Evolutionary conservation across 2,113 vertebrate species (phyloP).

Genomic region (Scomber scombrus): DNA sequence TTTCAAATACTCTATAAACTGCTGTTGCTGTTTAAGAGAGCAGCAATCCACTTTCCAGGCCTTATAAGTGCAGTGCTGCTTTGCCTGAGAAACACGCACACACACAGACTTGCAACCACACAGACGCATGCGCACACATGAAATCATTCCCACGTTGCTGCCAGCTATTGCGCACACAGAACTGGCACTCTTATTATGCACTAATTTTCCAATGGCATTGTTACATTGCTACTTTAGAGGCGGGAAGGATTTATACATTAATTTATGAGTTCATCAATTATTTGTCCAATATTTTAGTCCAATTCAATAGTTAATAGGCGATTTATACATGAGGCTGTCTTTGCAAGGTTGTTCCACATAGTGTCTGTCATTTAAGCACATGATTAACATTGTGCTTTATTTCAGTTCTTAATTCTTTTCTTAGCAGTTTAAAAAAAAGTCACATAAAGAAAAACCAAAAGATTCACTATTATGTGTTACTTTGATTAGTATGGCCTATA

Average conservation of each 20-base stretch:
- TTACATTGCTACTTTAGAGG: conserved; percentile 44
- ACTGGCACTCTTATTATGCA: conserved; percentile 48
- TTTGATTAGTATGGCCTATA: background rate
- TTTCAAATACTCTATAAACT: conserved; percentile 67
- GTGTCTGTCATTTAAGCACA: background rate
- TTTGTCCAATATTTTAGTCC: conserved; percentile 26
- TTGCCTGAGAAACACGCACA: conserved; percentile 53
- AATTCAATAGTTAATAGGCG: conserved; percentile 25
- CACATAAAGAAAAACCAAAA: conserved; percentile 3
- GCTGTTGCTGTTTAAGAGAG: conserved; percentile 57
- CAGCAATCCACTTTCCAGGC: conserved; percentile 78
- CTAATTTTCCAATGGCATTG: conserved; percentile 37
- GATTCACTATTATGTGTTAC: background rate
- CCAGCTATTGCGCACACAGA: conserved; percentile 55
- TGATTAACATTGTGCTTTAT: conserved; percentile 1
- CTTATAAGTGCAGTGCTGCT: conserved; percentile 81
- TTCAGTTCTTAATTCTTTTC: background rate
- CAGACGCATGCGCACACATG: conserved; percentile 19
- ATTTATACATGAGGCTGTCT: conserved; percentile 16
- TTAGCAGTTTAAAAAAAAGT: conserved; percentile 1
- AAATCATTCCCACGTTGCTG: conserved; percentile 58
- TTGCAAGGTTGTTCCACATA: background rate
- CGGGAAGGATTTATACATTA: conserved; percentile 42
- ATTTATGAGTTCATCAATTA: conserved; percentile 37
- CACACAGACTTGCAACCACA: conserved; percentile 31